phyloP scores from a whole-genome alignment of 2,113 vertebrate genomes.

The Ardeotis arabs region DNA sequence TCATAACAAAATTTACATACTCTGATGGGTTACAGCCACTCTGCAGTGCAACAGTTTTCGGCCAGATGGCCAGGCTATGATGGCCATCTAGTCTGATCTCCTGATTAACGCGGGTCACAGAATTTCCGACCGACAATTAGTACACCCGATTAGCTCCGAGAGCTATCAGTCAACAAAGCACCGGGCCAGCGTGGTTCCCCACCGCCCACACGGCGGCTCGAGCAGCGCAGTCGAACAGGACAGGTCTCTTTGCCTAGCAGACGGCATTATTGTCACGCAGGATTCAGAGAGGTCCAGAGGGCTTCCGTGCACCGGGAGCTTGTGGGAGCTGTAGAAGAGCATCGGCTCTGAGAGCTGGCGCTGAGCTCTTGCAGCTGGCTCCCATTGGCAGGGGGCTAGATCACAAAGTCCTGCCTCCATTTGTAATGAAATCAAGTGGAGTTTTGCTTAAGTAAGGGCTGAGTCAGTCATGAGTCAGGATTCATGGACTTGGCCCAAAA shows the following conservation, averaged over 20 bases:
- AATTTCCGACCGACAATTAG: background rate
- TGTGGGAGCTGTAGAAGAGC: background rate
- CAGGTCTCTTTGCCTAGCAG: background rate
- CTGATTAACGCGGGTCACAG: background rate
- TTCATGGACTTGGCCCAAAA: slow-evolving; percentile 53
- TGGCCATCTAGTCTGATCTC: background rate
- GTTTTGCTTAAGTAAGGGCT: slow-evolving; percentile 67
- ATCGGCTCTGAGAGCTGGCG: fast-evolving
- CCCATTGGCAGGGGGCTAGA: background rate
- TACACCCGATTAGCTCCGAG: background rate
- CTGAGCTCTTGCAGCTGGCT: background rate
- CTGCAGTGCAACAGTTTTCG: background rate
- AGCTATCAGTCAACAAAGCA: background rate
- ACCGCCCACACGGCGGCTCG: background rate
- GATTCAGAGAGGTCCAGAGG: background rate
- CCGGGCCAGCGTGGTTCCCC: fast-evolving
- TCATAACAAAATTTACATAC: background rate
- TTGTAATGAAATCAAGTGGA: slow-evolving; percentile 22
- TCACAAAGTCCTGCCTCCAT: background rate
- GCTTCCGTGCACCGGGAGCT: background rate
- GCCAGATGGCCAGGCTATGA: background rate
- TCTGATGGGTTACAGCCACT: background rate
- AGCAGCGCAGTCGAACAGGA: background rate
- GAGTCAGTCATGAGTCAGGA: slow-evolving; percentile 63
- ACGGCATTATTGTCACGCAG: background rate